Percentiles rank a stretch among this genome's conserved stretches.
phyloP scores from a whole-genome alignment of 2,797 vertebrate genomes.

The Ctenosaura bakeri region DNA sequence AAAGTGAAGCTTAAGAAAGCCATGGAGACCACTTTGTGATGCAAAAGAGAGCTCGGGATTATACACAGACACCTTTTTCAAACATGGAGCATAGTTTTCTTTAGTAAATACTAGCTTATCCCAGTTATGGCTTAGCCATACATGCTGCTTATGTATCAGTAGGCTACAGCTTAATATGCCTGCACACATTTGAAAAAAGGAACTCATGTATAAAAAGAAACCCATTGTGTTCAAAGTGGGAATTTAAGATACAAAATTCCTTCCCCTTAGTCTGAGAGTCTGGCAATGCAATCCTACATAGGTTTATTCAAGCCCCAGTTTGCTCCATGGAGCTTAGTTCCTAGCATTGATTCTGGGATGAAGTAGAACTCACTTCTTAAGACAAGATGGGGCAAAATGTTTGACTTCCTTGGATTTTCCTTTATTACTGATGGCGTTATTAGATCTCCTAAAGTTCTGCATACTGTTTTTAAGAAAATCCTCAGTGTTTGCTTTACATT shows the following conservation, averaged over 20 bases:
- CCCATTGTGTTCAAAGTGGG: not conserved
- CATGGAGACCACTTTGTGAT: not conserved
- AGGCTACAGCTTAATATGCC: not conserved
- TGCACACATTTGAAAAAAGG: not conserved
- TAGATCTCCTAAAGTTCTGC: not conserved
- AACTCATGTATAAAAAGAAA: not conserved
- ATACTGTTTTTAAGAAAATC: not conserved
- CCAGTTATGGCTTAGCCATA: not conserved
- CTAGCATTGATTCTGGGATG: not conserved
- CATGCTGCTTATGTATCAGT: not conserved
- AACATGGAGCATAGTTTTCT: not conserved
- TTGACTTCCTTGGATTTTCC: not conserved
- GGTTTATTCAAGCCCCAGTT: not conserved
- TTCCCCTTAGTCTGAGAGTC: not conserved
- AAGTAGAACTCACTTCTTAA: not conserved
- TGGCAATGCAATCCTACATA: not conserved
- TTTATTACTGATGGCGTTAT: not conserved
- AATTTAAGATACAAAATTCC: conserved; percentile 2
- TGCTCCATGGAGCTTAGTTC: not conserved
- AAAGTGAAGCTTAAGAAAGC: conserved; percentile 1
- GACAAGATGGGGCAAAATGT: too few species aligned
- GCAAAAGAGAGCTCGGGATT: not conserved
- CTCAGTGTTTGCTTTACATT: not conserved
- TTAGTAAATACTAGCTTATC: not conserved
- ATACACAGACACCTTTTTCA: not conserved